Conservation (phyloP, 2,888 invertebrate species). For the Thymelicus lineola region DNA sequence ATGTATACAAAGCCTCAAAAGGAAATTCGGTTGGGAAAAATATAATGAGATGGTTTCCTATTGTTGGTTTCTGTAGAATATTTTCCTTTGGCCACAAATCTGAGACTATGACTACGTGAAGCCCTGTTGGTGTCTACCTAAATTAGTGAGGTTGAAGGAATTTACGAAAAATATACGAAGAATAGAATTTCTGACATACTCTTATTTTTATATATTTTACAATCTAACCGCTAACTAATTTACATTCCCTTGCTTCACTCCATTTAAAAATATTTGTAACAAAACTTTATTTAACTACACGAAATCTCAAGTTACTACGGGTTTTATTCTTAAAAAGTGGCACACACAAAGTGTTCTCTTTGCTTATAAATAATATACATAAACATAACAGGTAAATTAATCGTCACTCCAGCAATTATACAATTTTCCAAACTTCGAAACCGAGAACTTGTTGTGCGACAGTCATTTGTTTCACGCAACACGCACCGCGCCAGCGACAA, state of each 20-base stretch:
- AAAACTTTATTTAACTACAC: no score
- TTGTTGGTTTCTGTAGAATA: slow-evolving; percentile 28
- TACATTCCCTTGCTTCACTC: no score
- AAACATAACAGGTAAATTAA: background rate
- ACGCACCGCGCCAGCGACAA: slow-evolving; percentile 24
- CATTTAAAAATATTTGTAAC: no score
- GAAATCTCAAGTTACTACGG: no score
- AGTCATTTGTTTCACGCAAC: slow-evolving; percentile 21
- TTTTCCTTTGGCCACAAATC: slow-evolving; percentile 15
- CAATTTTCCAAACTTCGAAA: background rate
- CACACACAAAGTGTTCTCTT: no score
- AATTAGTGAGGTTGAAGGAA: no score
- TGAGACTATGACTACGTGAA: background rate
- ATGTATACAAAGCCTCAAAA: slow-evolving; percentile 27
- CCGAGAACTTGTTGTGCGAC: slow-evolving; percentile 1
- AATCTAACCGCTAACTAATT: no score
- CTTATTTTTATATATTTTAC: no score
- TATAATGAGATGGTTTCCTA: slow-evolving; percentile 35
- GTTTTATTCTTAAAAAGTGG: no score
- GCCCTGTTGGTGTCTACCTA: background rate
- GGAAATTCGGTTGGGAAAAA: slow-evolving; percentile 33
- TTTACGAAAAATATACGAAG: no score
- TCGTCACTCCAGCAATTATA: background rate
- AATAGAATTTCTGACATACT: no score
- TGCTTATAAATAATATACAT: no score